Base-by-base conservation (phyloP, 2,797 vertebrate genomes). In the Chaetodon trifasciatus region DNA sequence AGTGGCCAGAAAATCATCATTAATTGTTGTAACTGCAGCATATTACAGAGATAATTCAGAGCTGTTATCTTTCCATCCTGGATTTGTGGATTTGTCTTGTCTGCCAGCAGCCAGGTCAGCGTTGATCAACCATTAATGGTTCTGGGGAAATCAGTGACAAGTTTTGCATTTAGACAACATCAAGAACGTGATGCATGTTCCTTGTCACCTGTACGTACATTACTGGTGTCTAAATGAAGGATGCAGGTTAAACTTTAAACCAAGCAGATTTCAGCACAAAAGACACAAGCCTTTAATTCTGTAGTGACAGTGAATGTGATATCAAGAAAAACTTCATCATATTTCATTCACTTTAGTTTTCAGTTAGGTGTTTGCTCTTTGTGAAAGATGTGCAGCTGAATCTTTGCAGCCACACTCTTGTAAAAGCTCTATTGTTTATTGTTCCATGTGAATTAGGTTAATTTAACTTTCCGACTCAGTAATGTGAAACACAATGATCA, bases 1-100 rank as follows among this genome's bases (percentile, higher is more conserved):
- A 77, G 55, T 84, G 70, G 70, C 71, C 3, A 50, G 81, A 85
- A 87, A 87, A 90, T 82, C 32, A 52, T 56, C 79, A 76, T 82
- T 87, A 84, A 70, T 82, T 17, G 17, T 60, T 78, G 44, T 17
- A 86, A 82, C 60, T 57, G 46, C 68, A 46, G 28, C 37, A 42
- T 62, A 65, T 55, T 83, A 60, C 46, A 64, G 49, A 67, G 13
- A 76, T 42, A 53, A 52, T 5, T 44, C 37, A 61, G 32, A 60
- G 53, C 55, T 70, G 32, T 76, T 69, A 57, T 58, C 21, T 50
- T 62, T 68, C 8, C 10, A 62, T 68, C 49, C 78, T 19, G 21
- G 42, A 77, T 66, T 56, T 81, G 16, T 53, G 8, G 19, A 11
- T 73, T 74, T 24, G 3, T 47, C 3, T 75, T 50, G 13, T 53